A percentile compares a stretch with the other conserved stretches of the same genome.
phyloP scores from a whole-genome alignment of 2,113 vertebrate species.

The Chaetodon auriga region DNA sequence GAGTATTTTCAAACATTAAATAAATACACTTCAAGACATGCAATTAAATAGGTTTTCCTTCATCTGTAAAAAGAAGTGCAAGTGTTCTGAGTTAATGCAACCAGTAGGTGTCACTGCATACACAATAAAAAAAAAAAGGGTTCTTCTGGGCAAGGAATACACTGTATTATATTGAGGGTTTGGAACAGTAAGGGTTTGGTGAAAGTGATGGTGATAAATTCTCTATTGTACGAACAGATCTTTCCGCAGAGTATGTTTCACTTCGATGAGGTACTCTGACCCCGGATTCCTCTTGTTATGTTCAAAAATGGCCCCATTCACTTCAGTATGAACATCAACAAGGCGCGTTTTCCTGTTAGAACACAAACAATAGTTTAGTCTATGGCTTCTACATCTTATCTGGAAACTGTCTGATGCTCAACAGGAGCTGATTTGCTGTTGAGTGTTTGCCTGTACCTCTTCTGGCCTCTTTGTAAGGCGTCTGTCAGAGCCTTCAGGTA shows the following conservation, averaged over 20 bases:
- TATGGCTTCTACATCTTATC: background rate
- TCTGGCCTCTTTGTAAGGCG: conserved; percentile 77
- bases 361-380: conserved; percentile 35
- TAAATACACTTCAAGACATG: background rate
- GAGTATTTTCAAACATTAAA: background rate
- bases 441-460: conserved; percentile 79
- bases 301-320: conserved; percentile 86
- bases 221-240: conserved; percentile 84
- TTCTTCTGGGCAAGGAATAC: conserved; percentile 8
- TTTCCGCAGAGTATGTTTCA: conserved; percentile 91
- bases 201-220: background rate
- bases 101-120: conserved; percentile 58
- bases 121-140: conserved; percentile 11
- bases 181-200: background rate
- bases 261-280: conserved; percentile 80
- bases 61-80: background rate
- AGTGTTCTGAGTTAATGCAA: background rate
- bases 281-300: conserved; percentile 82
- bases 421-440: background rate
- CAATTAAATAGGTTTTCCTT: background rate
- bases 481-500: conserved; percentile 87
- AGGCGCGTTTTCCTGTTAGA: conserved; percentile 85
- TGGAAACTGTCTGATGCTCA: background rate
- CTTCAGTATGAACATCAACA: conserved; percentile 87
- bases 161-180: no score